Conservation (phyloP, 2,797 vertebrate species). For the Tapera naevia region DNA sequence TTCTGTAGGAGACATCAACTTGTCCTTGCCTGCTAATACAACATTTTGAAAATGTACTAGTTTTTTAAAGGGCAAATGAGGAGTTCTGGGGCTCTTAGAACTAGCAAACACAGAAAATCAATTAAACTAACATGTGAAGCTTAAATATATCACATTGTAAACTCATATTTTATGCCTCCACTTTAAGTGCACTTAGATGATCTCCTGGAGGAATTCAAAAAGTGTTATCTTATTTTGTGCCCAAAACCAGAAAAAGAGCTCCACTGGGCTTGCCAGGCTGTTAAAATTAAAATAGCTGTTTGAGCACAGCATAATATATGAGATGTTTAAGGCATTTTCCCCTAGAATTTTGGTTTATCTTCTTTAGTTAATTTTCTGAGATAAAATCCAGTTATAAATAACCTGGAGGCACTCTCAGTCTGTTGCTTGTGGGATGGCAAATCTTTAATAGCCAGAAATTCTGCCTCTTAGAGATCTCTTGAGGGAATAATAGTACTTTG, state of each 20-base stretch:
- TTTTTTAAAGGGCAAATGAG: constrained; percentile 60
- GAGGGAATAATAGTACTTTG: constrained; percentile 77
- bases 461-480: constrained; percentile 75
- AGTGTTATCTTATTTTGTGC: constrained; percentile 79
- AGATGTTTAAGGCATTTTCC: constrained; percentile 79
- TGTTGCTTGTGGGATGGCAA: constrained; percentile 74
- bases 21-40: background rate
- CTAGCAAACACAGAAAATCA: constrained; percentile 68
- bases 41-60: background rate
- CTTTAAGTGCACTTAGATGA: constrained; percentile 75
- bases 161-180: constrained; percentile 74
- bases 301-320: constrained; percentile 79
- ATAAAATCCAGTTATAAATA: constrained; percentile 85
- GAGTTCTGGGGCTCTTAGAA: constrained; percentile 57
- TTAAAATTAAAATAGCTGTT: constrained; percentile 81
- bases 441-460: constrained; percentile 79
- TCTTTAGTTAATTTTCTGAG: constrained; percentile 84
- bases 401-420: constrained; percentile 77
- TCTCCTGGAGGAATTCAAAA: constrained; percentile 76
- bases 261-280: constrained; percentile 77
- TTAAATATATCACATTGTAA: constrained; percentile 71
- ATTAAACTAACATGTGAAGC: constrained; percentile 71
- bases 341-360: constrained; percentile 79
- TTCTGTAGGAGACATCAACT: background rate
- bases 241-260: constrained; percentile 76